These are phyloP conservation scores for Dascillus cervinus DNA, from an alignment of 2,888 invertebrate species.

Conservation along the genomic window DNA sequence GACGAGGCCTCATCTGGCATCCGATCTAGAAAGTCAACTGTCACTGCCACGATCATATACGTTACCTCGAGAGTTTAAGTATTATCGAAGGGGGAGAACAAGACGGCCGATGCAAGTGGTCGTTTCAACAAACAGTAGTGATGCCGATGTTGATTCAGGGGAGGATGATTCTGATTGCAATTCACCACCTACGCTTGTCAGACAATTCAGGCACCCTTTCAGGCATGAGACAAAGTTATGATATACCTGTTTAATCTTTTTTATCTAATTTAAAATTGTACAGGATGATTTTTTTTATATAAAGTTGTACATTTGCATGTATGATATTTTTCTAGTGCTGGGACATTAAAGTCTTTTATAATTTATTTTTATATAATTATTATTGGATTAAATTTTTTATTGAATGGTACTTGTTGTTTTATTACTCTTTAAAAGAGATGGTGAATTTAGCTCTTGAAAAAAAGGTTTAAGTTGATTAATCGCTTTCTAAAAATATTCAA, in stretches of 20 bases:
- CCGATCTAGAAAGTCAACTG: conserved; percentile 71
- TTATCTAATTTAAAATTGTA: conserved; percentile 7
- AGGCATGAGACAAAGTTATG: conserved; percentile 56
- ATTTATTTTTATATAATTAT: too few relatives aligned
- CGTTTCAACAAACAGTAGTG: conserved; percentile 79
- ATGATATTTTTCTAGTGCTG: too few relatives aligned
- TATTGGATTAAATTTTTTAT: too few relatives aligned
- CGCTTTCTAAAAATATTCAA: too few relatives aligned
- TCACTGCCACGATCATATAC: conserved; percentile 80
- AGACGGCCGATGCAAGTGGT: conserved; percentile 60
- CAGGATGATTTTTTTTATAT: conserved; percentile 6
- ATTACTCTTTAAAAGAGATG: too few relatives aligned
- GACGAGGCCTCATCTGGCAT: conserved; percentile 40
- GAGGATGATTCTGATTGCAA: conserved; percentile 51
- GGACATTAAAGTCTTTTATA: too few relatives aligned
- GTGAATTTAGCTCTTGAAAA: too few relatives aligned
- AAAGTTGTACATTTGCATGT: too few relatives aligned
- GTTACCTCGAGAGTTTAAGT: conserved; percentile 77
- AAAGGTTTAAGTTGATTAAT: too few relatives aligned
- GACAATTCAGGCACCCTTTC: conserved; percentile 40
- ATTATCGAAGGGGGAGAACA: conserved; percentile 55
- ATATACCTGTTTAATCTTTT: conserved; percentile 5
- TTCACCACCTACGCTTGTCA: conserved; percentile 36
- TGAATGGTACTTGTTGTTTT: too few relatives aligned
- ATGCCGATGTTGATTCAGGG: conserved; percentile 78